Base-by-base conservation (phyloP, 37 sponge, comb jelly and placozoan genomes). In the Diacarnus erythraeanus region DNA sequence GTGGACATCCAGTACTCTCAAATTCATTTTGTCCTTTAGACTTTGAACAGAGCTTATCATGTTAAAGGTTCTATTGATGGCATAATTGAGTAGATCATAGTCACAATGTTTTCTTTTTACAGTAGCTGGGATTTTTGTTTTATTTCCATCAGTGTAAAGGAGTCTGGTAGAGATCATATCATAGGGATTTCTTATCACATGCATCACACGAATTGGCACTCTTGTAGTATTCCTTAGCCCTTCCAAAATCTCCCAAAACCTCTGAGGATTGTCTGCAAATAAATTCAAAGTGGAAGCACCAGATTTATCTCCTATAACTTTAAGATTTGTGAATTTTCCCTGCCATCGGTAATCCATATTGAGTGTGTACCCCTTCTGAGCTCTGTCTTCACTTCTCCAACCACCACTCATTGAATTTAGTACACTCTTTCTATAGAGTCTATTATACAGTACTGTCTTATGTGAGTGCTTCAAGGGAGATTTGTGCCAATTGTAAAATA, bases 181-280 rank as follows among this genome's bases (percentile, higher is more conserved):
- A 40, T 72, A 81, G 33, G 81, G 81, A 36, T 81, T 81, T 29
- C 81, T 51, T 5, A 81, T 20, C 10, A 81, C 81, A 26, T 71
- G 81, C 9, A 81, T 71, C 3, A 27, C 81, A 8, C 40, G 54
- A 4, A 81, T 21, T 5, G 81, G 64, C 2, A 81, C 44, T 22
- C 44, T 23, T 4, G 72, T 20, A 22, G 43, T 72, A 0, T 59
- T 1, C 33, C 12, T 8, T 63, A 81, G 2, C 34, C 8, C 5
- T 23, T 59, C 12, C 1, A 44, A 41, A 1, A 72, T 0, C 31
- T 59, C 31, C 20, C 2, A 15, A 61, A 70, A 81, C 64, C 0
- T 59, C 18, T n/a, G 15, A 0, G 64, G 30, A 39, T 71, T 21
- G 2, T 15, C 2, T 20, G 5, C 21, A 35, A 72, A 72, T 31